These are phyloP conservation scores for Aeoliscus strigatus DNA, from an alignment of 2,797 vertebrate genomes.

Conservation along the genomic window DNA sequence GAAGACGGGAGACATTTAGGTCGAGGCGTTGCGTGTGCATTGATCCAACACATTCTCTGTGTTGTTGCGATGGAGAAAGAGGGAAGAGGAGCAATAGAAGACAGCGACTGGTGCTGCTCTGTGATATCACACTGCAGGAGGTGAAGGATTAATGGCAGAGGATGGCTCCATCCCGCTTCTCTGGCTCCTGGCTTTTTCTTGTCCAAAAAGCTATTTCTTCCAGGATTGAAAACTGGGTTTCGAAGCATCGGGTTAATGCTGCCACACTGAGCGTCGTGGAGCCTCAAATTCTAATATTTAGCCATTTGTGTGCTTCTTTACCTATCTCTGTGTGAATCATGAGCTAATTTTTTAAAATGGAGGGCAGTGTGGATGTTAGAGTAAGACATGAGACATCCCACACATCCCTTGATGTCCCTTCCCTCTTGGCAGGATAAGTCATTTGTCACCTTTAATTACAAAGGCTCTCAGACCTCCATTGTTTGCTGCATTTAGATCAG, in stretches of 20 bases:
- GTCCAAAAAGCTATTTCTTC: slow-evolving; percentile 36
- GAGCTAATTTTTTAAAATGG: too few relatives aligned
- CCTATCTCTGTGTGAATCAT: too few relatives aligned
- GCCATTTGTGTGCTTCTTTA: too few relatives aligned
- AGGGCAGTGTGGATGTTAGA: too few relatives aligned
- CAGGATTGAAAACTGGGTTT: slow-evolving; percentile 37
- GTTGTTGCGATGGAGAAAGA: slow-evolving; percentile 19
- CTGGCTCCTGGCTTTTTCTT: slow-evolving; percentile 31
- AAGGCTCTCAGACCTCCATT: slow-evolving; percentile 47
- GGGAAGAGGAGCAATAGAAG: slow-evolving; percentile 11
- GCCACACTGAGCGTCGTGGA: too few relatives aligned
- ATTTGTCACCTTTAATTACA: slow-evolving; percentile 73
- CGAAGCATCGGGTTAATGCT: too few relatives aligned
- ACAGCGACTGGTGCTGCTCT: slow-evolving; percentile 33
- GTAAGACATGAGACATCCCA: too few relatives aligned
- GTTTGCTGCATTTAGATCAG: slow-evolving; percentile 68
- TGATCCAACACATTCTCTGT: slow-evolving; percentile 25
- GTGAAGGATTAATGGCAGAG: slow-evolving; percentile 59
- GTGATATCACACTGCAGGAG: slow-evolving; percentile 60
- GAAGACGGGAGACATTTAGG: slow-evolving; percentile 37
- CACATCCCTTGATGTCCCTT: slow-evolving; percentile 10
- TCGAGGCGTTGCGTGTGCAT: slow-evolving; percentile 26
- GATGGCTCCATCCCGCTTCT: slow-evolving; percentile 40
- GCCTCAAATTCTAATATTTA: too few relatives aligned
- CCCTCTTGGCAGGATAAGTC: slow-evolving; percentile 40